Percentiles rank a stretch among this genome's conserved stretches.
These are phyloP conservation scores for Gallinago jamesoni DNA, from an alignment of 2,113 vertebrate genomes.

Conservation along the genomic window DNA sequence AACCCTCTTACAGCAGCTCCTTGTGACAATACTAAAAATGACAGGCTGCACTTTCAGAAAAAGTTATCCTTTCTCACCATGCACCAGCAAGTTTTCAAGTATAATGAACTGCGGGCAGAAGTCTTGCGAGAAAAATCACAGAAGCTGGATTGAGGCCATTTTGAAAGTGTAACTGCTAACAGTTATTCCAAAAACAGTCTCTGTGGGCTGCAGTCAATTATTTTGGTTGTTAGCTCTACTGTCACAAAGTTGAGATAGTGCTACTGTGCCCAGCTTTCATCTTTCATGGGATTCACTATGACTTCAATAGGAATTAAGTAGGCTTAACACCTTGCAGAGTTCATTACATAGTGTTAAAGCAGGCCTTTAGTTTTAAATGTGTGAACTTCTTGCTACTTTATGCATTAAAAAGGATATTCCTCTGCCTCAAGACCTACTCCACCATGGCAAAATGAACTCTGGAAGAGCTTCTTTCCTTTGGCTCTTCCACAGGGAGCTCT, in stretches of 20 bases:
- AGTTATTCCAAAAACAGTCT: conserved; percentile 15
- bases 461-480: neutral
- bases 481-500: neutral
- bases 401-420: neutral
- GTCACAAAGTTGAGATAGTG: neutral
- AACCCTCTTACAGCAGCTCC: conserved; percentile 19
- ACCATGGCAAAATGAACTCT: neutral
- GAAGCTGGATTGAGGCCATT: conserved; percentile 25
- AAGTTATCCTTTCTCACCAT: neutral
- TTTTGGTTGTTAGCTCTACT: neutral
- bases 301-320: conserved; percentile 10
- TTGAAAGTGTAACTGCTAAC: neutral
- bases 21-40: conserved; percentile 8
- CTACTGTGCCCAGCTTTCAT: conserved; percentile 10
- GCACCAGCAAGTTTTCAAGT: conserved; percentile 16
- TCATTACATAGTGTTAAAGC: neutral
- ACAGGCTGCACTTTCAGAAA: neutral
- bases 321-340: neutral
- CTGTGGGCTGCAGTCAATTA: conserved; percentile 29
- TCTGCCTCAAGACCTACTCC: neutral
- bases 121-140: neutral
- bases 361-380: neutral
- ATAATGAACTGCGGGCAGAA: neutral
- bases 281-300: neutral
- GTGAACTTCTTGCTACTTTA: neutral